These are phyloP conservation scores for Prunella strophiata DNA, from an alignment of 2,797 vertebrate genomes.

Conservation along the genomic window DNA sequence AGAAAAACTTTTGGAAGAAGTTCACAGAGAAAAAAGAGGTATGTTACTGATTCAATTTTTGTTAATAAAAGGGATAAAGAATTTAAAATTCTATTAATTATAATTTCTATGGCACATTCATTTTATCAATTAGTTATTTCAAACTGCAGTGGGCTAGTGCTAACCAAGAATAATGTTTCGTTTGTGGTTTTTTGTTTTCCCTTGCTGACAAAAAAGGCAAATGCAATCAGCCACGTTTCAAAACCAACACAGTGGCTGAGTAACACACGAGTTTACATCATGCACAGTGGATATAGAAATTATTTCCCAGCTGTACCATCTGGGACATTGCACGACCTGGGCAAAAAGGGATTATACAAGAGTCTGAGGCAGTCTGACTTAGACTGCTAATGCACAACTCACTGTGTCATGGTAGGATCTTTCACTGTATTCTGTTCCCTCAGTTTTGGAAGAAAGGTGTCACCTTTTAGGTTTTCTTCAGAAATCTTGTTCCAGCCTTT, in stretches of 20 bases:
- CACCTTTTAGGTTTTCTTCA: neutral
- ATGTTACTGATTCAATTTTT: constrained; percentile 17
- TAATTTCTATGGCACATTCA: neutral
- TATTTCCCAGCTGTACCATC: neutral
- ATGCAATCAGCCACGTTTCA: neutral
- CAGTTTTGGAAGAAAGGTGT: neutral
- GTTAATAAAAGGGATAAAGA: neutral
- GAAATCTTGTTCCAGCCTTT: neutral
- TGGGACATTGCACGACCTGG: neutral
- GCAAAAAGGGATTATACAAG: neutral
- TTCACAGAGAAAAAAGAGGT: constrained; percentile 89
- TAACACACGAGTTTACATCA: neutral
- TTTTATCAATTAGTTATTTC: neutral
- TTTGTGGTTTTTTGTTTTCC: neutral
- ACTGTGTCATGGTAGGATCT: rapidly evolving
- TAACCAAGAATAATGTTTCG: neutral
- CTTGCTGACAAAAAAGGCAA: neutral
- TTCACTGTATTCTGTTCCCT: neutral
- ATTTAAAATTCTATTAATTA: neutral
- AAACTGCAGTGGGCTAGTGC: neutral
- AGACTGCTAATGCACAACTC: neutral
- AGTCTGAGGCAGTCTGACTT: neutral
- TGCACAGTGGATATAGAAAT: neutral
- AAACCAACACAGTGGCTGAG: neutral
- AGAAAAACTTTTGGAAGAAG: constrained; percentile 84